Conservation (phyloP, 64 coral and sea anemone genomes). For the Pachyseris speciosa region DNA sequence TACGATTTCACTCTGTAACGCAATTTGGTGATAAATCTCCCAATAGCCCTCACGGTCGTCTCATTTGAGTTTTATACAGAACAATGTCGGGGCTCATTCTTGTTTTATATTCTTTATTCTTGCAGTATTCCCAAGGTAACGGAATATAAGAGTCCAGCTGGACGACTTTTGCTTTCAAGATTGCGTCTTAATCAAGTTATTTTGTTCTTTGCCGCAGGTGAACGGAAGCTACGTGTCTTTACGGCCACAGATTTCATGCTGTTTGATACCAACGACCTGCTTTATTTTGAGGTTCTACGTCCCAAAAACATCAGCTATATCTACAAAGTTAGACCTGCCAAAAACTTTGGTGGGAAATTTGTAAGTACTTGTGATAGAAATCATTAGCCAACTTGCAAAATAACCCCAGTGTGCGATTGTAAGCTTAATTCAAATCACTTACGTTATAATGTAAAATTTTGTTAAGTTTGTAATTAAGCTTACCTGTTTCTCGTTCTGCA, state of each 20-base stretch:
- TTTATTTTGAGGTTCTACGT: slow-evolving; percentile 91
- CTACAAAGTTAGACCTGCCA: slow-evolving; percentile 86
- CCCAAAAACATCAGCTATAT: slow-evolving; percentile 86
- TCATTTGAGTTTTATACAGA: too few relatives aligned
- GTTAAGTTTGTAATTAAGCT: too few relatives aligned
- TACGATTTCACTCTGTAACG: too few relatives aligned
- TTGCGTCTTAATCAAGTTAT: neutral
- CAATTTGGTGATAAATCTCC: too few relatives aligned
- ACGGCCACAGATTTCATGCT: slow-evolving; percentile 85
- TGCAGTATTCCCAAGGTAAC: neutral
- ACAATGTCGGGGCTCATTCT: neutral
- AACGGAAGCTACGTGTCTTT: slow-evolving; percentile 34
- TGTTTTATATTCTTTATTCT: neutral
- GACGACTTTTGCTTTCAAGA: neutral
- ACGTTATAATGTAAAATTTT: too few relatives aligned
- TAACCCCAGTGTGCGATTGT: too few relatives aligned
- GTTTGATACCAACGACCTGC: slow-evolving; percentile 87
- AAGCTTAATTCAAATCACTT: too few relatives aligned
- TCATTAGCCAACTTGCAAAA: too few relatives aligned
- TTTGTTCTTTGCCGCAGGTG: neutral
- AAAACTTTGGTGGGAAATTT: slow-evolving; percentile 92
- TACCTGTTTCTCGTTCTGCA: too few relatives aligned
- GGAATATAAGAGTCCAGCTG: too few relatives aligned
- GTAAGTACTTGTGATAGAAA: too few relatives aligned
- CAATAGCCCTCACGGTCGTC: too few relatives aligned